These are phyloP conservation scores for Drosophila yakuba DNA, from an alignment of 1,140 invertebrate species.

Conservation along the genomic window DNA sequence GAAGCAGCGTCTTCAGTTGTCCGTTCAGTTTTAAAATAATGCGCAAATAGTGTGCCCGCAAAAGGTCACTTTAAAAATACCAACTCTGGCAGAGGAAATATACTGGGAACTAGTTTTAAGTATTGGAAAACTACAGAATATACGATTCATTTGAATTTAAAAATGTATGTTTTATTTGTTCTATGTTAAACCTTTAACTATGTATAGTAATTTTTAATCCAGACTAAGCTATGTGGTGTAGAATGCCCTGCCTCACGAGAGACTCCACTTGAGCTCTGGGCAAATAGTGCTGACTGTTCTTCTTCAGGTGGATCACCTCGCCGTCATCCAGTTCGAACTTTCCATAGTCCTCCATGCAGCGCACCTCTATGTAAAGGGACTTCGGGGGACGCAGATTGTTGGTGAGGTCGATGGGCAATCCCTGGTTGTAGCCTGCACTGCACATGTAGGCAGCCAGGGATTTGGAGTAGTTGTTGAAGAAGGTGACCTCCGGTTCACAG, in stretches of 20 bases:
- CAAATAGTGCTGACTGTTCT: constrained; percentile 96
- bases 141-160: background rate
- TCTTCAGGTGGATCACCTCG: constrained; percentile 93
- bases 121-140: no score
- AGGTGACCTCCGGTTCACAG: constrained; percentile 92
- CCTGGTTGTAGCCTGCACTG: constrained; percentile 92
- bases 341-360: constrained; percentile 95
- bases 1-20: constrained; percentile 9
- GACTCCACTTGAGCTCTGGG: constrained; percentile 95
- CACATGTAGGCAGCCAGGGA: constrained; percentile 95
- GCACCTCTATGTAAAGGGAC: constrained; percentile 95
- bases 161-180: background rate
- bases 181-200: background rate
- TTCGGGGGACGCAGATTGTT: constrained; percentile 96
- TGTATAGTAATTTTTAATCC: background rate
- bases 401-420: constrained; percentile 93
- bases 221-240: constrained; percentile 88
- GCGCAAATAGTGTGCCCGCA: constrained; percentile 11
- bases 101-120: background rate
- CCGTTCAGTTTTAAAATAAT: constrained; percentile 33
- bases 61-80: background rate
- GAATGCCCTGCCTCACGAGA: constrained; percentile 95
- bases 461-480: constrained; percentile 95
- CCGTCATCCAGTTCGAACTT: constrained; percentile 97
- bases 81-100: background rate